These are phyloP conservation scores for Helicoverpa assulta DNA, from an alignment of 2,888 invertebrate genomes.

Conservation along the genomic window DNA sequence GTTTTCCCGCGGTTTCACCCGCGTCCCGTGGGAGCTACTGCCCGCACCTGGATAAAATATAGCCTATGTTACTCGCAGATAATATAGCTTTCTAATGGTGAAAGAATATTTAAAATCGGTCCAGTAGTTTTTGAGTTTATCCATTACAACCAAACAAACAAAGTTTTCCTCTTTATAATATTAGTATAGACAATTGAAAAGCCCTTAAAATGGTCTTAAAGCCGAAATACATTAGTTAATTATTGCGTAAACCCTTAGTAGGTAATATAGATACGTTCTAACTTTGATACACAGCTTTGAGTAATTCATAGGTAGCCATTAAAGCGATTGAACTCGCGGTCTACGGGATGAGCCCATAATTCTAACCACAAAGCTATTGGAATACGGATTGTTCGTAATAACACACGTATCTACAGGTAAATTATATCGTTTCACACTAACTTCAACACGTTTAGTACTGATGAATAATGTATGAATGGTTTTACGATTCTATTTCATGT, in stretches of 20 bases:
- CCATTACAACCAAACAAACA: too few species aligned
- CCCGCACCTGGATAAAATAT: too few species aligned
- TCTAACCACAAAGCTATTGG: slow-evolving; percentile 5
- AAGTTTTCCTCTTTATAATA: too few species aligned
- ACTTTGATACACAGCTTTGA: slow-evolving; percentile 2
- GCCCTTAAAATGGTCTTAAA: not conserved
- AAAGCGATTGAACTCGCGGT: slow-evolving; percentile 9
- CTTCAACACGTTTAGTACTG: slow-evolving; percentile 17
- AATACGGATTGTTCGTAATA: slow-evolving; percentile 7
- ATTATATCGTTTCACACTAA: slow-evolving; percentile 14
- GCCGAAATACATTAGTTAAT: not conserved
- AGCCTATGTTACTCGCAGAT: too few species aligned
- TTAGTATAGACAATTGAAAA: too few species aligned
- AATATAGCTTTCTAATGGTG: too few species aligned
- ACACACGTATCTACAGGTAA: slow-evolving; percentile 1
- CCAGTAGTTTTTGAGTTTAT: too few species aligned
- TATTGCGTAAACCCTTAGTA: slow-evolving; percentile 13
- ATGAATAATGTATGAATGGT: slow-evolving; percentile 13
- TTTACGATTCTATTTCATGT: slow-evolving; percentile 1
- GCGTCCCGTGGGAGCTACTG: too few species aligned
- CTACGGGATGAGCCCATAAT: slow-evolving; percentile 8
- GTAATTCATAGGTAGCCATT: slow-evolving; percentile 4
- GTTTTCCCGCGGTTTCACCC: too few species aligned
- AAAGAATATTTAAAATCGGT: too few species aligned
- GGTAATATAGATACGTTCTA: slow-evolving; percentile 6